phyloP scores from a whole-genome alignment of 2,888 invertebrate genomes.

The Pherbina coryleti region DNA sequence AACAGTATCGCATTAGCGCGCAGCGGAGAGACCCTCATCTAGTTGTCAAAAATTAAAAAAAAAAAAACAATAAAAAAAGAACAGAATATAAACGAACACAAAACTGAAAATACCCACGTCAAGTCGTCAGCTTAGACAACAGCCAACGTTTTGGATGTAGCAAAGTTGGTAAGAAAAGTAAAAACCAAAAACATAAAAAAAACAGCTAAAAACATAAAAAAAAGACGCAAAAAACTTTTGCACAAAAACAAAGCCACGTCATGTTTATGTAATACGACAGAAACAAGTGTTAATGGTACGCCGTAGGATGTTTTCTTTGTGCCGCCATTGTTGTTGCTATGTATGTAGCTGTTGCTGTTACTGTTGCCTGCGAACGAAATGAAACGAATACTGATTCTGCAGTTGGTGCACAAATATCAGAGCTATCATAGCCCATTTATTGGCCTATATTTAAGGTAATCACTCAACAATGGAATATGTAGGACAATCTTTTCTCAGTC shows the following conservation, averaged over 20 bases:
- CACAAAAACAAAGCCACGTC: slow-evolving; percentile 16
- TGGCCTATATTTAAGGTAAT: neutral
- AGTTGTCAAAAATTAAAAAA: slow-evolving; percentile 26
- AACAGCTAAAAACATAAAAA: slow-evolving; percentile 1
- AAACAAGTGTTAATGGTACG: slow-evolving; percentile 32
- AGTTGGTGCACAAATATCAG: neutral
- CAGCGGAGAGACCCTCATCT: slow-evolving; percentile 23
- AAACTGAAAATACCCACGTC: slow-evolving; percentile 30
- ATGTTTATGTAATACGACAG: slow-evolving; percentile 26
- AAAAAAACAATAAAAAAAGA: neutral
- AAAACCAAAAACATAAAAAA: neutral
- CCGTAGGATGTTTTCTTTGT: slow-evolving; percentile 28
- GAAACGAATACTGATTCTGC: neutral
- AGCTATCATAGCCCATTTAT: neutral
- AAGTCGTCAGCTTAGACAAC: slow-evolving; percentile 28
- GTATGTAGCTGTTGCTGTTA: slow-evolving; percentile 3
- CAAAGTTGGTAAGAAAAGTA: neutral
- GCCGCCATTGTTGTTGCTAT: neutral
- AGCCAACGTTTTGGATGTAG: slow-evolving; percentile 9
- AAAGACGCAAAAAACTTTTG: neutral
- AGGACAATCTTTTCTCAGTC: no score
- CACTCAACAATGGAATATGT: no score
- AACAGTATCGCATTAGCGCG: slow-evolving; percentile 5
- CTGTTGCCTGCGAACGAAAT: neutral
- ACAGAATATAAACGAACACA: neutral